Evolutionary conservation across 2,888 invertebrate species (phyloP), one percentile per base, ranked within the genome.

Genomic region (Megaustenia siamemsis): DNA sequence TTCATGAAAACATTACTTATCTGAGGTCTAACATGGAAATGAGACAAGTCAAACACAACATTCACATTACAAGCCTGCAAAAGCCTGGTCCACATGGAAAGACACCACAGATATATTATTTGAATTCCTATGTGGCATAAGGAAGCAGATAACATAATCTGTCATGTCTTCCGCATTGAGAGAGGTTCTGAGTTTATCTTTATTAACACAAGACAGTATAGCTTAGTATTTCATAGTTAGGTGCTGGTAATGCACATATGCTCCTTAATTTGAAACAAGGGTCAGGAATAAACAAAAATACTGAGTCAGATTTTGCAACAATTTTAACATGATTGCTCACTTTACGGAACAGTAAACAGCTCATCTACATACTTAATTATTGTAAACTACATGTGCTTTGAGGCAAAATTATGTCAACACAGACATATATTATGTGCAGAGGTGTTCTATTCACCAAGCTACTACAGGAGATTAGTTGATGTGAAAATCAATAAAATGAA

Each of bases 11-110:
- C 21, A 35, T 3, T 18, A 35, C 0, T 40, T 28, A 56, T 15
- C n/a, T n/a, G 12, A 35, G 49, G 21, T 49, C 35, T 56, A 18
- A 35, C 84, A 84, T 80, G 84, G 84, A 84, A 84, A 84, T 84
- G 84, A 84, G 84, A 84, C 75, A 38, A 53, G 53, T 21, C 32
- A 73, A 60, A 43, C 21, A 73, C 73, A 73, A 56, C 73, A 73
- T 21, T n/a, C 43, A 71, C 35, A 71, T 49, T 45, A 68, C n/a
- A 69, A 35, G 68, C n/a, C 66, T 66, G 66, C 66, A 66, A 28
- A 68, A 68, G 10, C 15, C 3, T 38, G 38, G 38, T 24, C 5
- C 68, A 68, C 38, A 68, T 18, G 4, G n/a, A 68, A 6, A 68
- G 35, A 68, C 12, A 68, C 12, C 8, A 6, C 6, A 12, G 18